Base-by-base conservation (phyloP, 2,797 vertebrate genomes). In the Melanotaenia maccullochi region DNA sequence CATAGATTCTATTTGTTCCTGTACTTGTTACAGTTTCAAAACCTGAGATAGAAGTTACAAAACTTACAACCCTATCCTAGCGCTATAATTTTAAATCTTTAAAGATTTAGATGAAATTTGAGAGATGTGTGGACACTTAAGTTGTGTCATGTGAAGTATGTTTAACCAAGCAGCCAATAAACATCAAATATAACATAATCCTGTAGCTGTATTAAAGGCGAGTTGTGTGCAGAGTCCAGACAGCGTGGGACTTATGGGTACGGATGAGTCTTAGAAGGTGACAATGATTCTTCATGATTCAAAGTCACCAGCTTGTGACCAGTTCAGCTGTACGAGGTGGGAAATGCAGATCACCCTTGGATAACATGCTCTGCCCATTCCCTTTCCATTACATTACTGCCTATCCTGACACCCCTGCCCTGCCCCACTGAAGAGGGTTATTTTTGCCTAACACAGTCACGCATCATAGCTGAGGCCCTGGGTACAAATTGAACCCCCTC, bases 371-470 rank as follows among this genome's bases (percentile, higher is more conserved):
- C 65, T 66, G 35, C 5, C 69, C 59, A 73, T 72, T 68, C 38
- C 62, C 47, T 60, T 63, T 13, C 49, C 59, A n/a, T 65, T 24
- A 16, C 59, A 20, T 83, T 51, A 36, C 28, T 73, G 61, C 83
- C 65, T 67, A 40, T 59, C 33, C 67, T 55, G 33, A 56, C 76
- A 59, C 76, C 52, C 72, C 32, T 13, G 18, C 81, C 72, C 71
- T 76, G 2, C 70, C 81, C 40, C 64, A 61, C 61, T 44, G 14
- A 51, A 57, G 59, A 28, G 62, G 86, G 78, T 85, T 93, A 93
- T 94, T 95, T 94, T 92, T 90, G 88, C 68, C 81, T 49, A 9
- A 60, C 61, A 58, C 58, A 47, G 82, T 91, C 87, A 84, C 83
- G 24, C 85, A 75, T 73, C 81, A 44, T 70, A 73, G 81, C 82